Percentiles rank a stretch among this genome's conserved stretches.
Evolutionary conservation across 2,113 vertebrate species (phyloP).

Genomic region (Trinectes maculatus): DNA sequence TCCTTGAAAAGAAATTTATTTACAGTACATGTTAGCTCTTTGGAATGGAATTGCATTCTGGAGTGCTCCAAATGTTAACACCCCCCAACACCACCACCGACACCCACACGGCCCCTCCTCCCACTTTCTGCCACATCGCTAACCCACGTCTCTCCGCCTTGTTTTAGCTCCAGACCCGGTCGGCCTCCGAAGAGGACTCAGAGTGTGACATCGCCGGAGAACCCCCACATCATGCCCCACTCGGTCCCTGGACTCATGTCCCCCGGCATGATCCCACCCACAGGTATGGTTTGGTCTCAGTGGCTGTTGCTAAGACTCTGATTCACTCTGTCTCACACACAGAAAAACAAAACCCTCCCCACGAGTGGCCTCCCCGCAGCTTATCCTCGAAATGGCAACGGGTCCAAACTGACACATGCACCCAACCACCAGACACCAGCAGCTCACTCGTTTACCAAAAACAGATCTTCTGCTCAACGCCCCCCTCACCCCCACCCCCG

Average conservation of each 20-base stretch:
- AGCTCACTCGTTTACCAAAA: slow-evolving; percentile 71
- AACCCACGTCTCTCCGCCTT: slow-evolving; percentile 28
- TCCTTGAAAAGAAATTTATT: slow-evolving; percentile 99
- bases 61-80: slow-evolving; percentile 91
- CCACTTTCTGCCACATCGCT: slow-evolving; percentile 17
- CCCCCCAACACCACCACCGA: slow-evolving; percentile 44
- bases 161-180: slow-evolving; percentile 96
- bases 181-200: slow-evolving; percentile 98
- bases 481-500: too few relatives aligned
- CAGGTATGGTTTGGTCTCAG: slow-evolving; percentile 84
- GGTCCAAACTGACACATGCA: slow-evolving; percentile 78
- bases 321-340: slow-evolving; percentile 38
- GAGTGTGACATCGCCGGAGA: slow-evolving; percentile 96
- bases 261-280: slow-evolving; percentile 97
- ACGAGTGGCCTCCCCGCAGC: slow-evolving; percentile 62
- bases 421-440: slow-evolving; percentile 75
- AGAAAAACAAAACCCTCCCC: slow-evolving; percentile 13
- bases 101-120: slow-evolving; percentile 15
- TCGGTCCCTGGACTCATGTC: slow-evolving; percentile 99
- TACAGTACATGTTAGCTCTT: slow-evolving; percentile 98
- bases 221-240: slow-evolving; percentile 99
- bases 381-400: slow-evolving; percentile 80
- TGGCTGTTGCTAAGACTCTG: slow-evolving; percentile 58
- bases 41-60: slow-evolving; percentile 94
- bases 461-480: slow-evolving; percentile 61